A percentile compares a stretch with the other conserved stretches of the same genome.
phyloP scores from a whole-genome alignment of 2,113 vertebrate genomes.

The Corapipo altera region DNA sequence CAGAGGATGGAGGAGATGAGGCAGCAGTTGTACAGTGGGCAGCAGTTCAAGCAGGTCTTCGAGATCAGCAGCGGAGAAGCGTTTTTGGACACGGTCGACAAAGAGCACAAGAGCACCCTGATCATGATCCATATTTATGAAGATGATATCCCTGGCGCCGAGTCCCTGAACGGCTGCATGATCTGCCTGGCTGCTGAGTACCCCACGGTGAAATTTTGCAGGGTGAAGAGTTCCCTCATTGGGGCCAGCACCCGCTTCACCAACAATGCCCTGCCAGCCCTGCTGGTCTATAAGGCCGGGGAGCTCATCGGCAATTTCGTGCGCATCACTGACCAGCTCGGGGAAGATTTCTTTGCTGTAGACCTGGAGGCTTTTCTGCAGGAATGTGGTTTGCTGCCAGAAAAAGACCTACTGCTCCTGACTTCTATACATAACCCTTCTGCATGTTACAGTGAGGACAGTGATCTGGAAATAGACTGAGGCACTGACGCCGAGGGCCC shows the following conservation, averaged over 20 bases:
- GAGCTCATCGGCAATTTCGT: slow-evolving; percentile 97
- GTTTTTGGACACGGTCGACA: slow-evolving; percentile 91
- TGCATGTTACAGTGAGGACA: slow-evolving; percentile 86
- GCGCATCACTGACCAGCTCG: slow-evolving; percentile 94
- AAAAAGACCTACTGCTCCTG: slow-evolving; percentile 79
- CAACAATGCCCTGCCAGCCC: slow-evolving; percentile 87
- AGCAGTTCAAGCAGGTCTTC: slow-evolving; percentile 86
- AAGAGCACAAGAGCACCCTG: slow-evolving; percentile 86
- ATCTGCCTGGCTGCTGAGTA: slow-evolving; percentile 92
- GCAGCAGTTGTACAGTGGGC: slow-evolving; percentile 84
- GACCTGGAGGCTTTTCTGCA: slow-evolving; percentile 94
- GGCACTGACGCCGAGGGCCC: neutral
- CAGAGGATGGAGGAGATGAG: slow-evolving; percentile 97
- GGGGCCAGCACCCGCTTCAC: slow-evolving; percentile 91
- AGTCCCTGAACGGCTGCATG: slow-evolving; percentile 92
- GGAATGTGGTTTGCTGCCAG: slow-evolving; percentile 92
- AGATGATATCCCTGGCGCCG: slow-evolving; percentile 83
- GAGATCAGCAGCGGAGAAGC: slow-evolving; percentile 88
- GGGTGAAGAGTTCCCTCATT: slow-evolving; percentile 87
- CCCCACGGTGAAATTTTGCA: slow-evolving; percentile 91
- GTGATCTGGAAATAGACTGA: slow-evolving; percentile 95
- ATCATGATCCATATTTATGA: slow-evolving; percentile 97
- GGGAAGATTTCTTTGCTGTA: slow-evolving; percentile 96
- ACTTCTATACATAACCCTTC: slow-evolving; percentile 81
- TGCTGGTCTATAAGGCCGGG: slow-evolving; percentile 92